Conservation (phyloP, 1,140 invertebrate species). For the Zaprionus africanus region DNA sequence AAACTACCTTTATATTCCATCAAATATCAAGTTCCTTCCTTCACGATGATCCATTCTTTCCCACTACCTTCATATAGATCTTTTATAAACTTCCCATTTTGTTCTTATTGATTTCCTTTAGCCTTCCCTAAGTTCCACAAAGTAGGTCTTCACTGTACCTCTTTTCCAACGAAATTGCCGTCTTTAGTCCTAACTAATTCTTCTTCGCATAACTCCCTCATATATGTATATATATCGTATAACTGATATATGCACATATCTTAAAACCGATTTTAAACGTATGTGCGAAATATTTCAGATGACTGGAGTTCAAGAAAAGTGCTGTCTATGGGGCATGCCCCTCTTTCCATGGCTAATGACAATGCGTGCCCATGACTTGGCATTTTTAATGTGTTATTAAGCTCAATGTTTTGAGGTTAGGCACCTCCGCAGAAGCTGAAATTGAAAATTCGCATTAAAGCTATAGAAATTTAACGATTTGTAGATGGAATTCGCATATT, state of each 20-base stretch:
- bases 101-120: not conserved
- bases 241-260: conserved; percentile 62
- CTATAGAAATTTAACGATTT: not conserved
- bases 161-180: conserved; percentile 53
- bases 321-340: conserved; percentile 7
- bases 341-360: conserved; percentile 19
- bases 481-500: not conserved
- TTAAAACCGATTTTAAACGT: conserved; percentile 42
- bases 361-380: conserved; percentile 39
- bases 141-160: not conserved
- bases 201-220: conserved; percentile 29
- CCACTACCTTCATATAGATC: no score
- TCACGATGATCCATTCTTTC: no score
- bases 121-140: not conserved
- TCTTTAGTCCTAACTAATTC: conserved; percentile 73
- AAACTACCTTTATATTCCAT: no score
- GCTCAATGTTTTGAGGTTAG: conserved; percentile 30
- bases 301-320: conserved; percentile 54
- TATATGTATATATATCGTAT: conserved; percentile 3
- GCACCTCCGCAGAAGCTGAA: not conserved
- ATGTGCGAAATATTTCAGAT: conserved; percentile 57
- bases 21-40: no score
- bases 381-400: conserved; percentile 32
- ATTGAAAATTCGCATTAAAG: not conserved
- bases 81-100: no score